Evolutionary conservation across 2,797 vertebrate genomes (phyloP).

Genomic region (Myotis myotis): DNA sequence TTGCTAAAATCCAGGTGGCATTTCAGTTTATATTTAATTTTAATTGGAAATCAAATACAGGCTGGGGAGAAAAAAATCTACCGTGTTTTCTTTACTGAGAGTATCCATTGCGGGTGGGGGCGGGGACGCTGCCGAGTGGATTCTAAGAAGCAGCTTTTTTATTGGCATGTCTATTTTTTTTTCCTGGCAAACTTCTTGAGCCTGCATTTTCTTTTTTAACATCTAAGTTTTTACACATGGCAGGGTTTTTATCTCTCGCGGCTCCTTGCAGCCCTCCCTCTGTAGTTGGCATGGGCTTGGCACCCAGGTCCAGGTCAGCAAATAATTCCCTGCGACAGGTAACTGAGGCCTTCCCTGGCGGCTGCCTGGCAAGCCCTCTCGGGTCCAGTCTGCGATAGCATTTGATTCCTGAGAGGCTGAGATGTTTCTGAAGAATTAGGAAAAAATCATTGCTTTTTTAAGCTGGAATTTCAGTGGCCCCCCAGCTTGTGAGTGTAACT

Average conservation of each 20-base stretch:
- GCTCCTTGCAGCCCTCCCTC: conserved; percentile 2
- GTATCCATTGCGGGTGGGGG: conserved; percentile 59
- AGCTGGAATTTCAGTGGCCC: background rate
- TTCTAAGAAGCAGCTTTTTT: conserved; percentile 73
- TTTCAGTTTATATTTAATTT: conserved; percentile 83
- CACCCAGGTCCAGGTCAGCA: conserved; percentile 41
- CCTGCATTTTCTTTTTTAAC: conserved; percentile 58
- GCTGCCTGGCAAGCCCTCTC: background rate
- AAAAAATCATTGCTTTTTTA: background rate
- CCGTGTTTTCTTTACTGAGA: conserved; percentile 77
- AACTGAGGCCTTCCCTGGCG: background rate
- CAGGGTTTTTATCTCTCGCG: conserved; percentile 54
- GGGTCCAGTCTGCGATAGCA: background rate
- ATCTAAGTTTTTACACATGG: conserved; percentile 70
- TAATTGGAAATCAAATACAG: conserved; percentile 84
- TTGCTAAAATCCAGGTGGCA: conserved; percentile 83
- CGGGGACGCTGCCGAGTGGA: conserved; percentile 58
- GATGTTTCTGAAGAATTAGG: background rate
- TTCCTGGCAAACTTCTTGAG: conserved; percentile 69
- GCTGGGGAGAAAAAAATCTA: conserved; percentile 43
- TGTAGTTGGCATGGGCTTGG: conserved; percentile 27
- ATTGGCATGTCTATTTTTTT: conserved; percentile 69
- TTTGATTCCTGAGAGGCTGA: background rate
- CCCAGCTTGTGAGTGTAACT: background rate
- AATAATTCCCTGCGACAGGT: background rate